phyloP scores from a whole-genome alignment of 2,113 vertebrate species.

The Pomatorhinus ruficollis region DNA sequence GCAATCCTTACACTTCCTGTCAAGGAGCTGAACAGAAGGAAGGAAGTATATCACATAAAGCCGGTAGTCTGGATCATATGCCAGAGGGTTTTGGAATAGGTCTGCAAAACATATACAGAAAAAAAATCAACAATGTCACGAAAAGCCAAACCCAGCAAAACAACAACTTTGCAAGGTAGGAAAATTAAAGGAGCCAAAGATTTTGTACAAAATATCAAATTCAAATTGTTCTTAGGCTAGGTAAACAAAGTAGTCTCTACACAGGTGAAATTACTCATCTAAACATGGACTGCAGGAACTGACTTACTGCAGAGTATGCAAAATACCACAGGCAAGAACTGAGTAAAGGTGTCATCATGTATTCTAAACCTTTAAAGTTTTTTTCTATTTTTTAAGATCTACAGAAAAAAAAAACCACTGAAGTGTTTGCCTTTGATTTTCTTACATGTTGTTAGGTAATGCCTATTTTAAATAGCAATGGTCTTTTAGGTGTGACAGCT shows the following conservation, averaged over 20 bases:
- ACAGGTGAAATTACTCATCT: not conserved
- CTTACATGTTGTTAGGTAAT: not conserved
- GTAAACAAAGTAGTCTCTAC: not conserved
- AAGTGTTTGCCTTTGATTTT: not conserved
- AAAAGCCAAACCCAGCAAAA: not conserved
- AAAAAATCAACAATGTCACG: not conserved
- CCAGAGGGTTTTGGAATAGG: constrained; percentile 80
- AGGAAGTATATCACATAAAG: constrained; percentile 73
- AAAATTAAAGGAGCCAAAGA: not conserved
- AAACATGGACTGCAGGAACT: not conserved
- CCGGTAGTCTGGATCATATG: constrained; percentile 73
- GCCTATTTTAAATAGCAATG: not conserved
- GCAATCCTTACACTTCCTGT: constrained; percentile 73
- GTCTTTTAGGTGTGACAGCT: not conserved
- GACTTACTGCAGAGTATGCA: not conserved
- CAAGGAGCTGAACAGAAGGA: constrained; percentile 75
- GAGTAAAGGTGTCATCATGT: not conserved
- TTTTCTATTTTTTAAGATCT: not conserved
- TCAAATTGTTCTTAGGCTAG: not conserved
- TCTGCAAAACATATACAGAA: constrained; percentile 59
- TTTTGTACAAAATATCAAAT: not conserved
- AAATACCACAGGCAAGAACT: not conserved
- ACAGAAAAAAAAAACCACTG: not conserved
- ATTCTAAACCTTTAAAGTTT: not conserved
- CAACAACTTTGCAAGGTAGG: not conserved